phyloP scores from a whole-genome alignment of 35 echinoderm and acorn worm genomes.

The Heliocidaris tuberculata region DNA sequence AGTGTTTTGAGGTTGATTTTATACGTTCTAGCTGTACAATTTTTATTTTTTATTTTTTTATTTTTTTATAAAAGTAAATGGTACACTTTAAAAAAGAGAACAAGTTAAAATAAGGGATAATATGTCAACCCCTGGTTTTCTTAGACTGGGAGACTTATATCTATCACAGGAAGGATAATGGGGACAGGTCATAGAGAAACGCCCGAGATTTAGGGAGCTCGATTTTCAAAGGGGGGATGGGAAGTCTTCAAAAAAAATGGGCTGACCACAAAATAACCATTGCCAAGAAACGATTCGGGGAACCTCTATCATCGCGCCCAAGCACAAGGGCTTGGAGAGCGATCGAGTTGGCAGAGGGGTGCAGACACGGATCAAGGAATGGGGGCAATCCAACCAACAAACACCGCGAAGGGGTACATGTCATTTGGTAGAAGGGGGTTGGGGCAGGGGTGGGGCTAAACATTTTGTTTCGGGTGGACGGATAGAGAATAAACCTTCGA shows the following conservation, averaged over 20 bases:
- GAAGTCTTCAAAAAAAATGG: not conserved
- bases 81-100: not conserved
- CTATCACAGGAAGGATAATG: not conserved
- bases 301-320: not conserved
- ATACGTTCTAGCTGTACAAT: too few species aligned
- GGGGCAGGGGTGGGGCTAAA: not conserved
- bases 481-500: not conserved
- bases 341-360: constrained; percentile 14
- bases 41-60: too few species aligned
- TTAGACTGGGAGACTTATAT: not conserved
- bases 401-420: not conserved
- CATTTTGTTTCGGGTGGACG: not conserved
- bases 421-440: not conserved
- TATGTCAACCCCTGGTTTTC: not conserved
- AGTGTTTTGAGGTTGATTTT: too few species aligned
- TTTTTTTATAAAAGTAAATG: not conserved
- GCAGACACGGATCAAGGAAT: not conserved
- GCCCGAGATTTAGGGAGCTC: not conserved
- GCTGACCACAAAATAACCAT: constrained; percentile 2
- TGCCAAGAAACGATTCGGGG: not conserved
- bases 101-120: not conserved
- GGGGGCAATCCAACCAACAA: constrained; percentile 2
- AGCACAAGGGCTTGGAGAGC: not conserved
- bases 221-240: not conserved
- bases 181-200: not conserved